These are phyloP conservation scores for Tyria jacobaeae DNA, from an alignment of 2,888 invertebrate species.

Conservation along the genomic window DNA sequence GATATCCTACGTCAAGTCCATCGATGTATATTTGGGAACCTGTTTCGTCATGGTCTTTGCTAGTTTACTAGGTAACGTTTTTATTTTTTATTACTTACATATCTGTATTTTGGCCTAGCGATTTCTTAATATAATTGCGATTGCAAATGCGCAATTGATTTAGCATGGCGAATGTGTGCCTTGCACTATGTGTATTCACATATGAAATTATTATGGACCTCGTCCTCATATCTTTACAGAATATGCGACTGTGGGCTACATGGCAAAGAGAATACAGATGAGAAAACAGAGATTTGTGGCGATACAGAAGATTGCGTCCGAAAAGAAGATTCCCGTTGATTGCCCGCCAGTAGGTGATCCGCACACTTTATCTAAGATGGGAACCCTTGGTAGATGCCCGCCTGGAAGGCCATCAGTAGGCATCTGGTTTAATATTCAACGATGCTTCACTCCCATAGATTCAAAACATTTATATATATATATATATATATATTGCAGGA, in stretches of 20 bases:
- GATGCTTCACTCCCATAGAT: not conserved
- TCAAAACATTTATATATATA: slow-evolving; percentile 4
- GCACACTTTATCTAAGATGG: slow-evolving; percentile 90
- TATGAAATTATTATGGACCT: slow-evolving; percentile 36
- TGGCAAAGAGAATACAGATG: slow-evolving; percentile 98
- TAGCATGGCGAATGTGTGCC: slow-evolving; percentile 32
- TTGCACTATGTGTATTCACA: slow-evolving; percentile 7
- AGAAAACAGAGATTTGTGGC: slow-evolving; percentile 96
- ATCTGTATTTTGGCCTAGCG: slow-evolving; percentile 31
- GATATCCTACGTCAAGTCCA: slow-evolving; percentile 99
- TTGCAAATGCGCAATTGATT: slow-evolving; percentile 2
- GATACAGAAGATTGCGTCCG: slow-evolving; percentile 96
- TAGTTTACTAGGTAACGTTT: slow-evolving; percentile 93
- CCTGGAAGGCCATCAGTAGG: slow-evolving; percentile 79
- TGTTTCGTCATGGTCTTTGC: slow-evolving; percentile 99
- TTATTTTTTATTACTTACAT: slow-evolving; percentile 37
- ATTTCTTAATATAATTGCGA: slow-evolving; percentile 24
- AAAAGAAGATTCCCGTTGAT: slow-evolving; percentile 94
- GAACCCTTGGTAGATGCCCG: slow-evolving; percentile 89
- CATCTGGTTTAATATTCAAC: not conserved
- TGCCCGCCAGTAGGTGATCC: slow-evolving; percentile 90
- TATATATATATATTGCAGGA: slow-evolving; percentile 86
- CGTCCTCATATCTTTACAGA: slow-evolving; percentile 87
- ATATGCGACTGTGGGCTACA: slow-evolving; percentile 99
- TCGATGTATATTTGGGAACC: slow-evolving; percentile 98